Evolutionary conservation across 2,888 invertebrate genomes (phyloP), one percentile per base, ranked within the genome.

Genomic region (Oscheius sp.): DNA sequence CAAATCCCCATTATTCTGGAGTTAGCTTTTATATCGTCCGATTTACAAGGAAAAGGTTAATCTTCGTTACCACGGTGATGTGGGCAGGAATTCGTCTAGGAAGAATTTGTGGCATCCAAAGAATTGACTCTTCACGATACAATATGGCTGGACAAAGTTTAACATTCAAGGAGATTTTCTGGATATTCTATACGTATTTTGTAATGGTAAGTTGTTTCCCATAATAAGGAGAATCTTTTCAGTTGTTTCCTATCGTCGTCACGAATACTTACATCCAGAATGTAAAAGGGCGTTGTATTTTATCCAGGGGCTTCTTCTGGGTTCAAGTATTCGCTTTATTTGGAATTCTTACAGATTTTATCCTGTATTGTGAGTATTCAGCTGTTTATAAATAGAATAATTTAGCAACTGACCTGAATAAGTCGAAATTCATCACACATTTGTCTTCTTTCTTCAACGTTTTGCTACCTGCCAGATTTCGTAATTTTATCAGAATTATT

Each of bases 241-340:
- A 61, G 61, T n/a, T 61, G 9, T 61, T 61, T 61, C n/a, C 61
- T 9, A 18, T 61, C 12, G 45, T 41, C n/a, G 61, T 61, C 7
- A 43, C 61, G 6, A 61, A 43, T 21, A 61, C 45, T 2, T 43
- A 61, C 41, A n/a, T 61, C 23, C 41, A 41, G 7, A 21, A n/a
- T 21, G 21, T 41, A 1, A 61, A 61, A 6, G 43, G 61, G 18
- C 41, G 61, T 18, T 61, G 61, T 43, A 9, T 43, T 7, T 43
- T 35, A 43, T 23, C 61, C 1, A 61, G n/a, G 21, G 41, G 61
- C 45, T 45, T 61, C 21, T 61, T 61, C 18, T 61, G 61, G 43
- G 18, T 18, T 21, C 61, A 61, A 23, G 21, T 61, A 18, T 13
- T 61, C 12, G 61, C 18, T 7, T 13, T 61, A 7, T 23, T 41